A percentile compares a stretch with the other conserved stretches of the same genome.
phyloP scores from a whole-genome alignment of 1,140 invertebrate species.

The Aradophagus sp. region DNA sequence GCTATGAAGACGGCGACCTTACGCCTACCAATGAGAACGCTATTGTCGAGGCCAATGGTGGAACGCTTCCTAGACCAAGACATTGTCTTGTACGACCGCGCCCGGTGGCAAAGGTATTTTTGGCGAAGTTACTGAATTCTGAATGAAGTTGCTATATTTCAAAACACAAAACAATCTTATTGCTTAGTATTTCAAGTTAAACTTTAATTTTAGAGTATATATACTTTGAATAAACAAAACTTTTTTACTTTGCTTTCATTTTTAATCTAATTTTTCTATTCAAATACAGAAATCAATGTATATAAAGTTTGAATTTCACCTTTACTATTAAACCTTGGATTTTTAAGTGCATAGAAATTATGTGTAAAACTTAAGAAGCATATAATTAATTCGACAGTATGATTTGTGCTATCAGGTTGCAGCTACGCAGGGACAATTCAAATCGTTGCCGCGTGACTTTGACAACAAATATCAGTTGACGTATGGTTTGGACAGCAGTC shows the following conservation, averaged over 20 bases:
- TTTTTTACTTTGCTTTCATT: too few relatives aligned
- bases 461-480: conserved; percentile 74
- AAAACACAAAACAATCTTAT: too few relatives aligned
- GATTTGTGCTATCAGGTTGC: conserved; percentile 57
- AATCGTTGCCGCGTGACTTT: conserved; percentile 72
- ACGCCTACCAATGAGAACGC: conserved; percentile 88
- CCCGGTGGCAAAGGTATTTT: conserved; percentile 87
- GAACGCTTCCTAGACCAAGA: conserved; percentile 88
- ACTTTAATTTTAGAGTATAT: too few relatives aligned
- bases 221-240: too few relatives aligned
- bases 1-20: conserved; percentile 91
- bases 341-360: too few relatives aligned
- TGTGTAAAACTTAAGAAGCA: too few relatives aligned
- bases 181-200: too few relatives aligned
- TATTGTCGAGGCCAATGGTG: conserved; percentile 80
- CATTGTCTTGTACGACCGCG: conserved; percentile 84
- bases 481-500: conserved; percentile 72
- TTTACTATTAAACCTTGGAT: too few relatives aligned
- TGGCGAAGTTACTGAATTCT: background rate
- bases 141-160: background rate
- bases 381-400: background rate
- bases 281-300: too few relatives aligned
- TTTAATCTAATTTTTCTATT: too few relatives aligned
- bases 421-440: conserved; percentile 71
- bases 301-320: too few relatives aligned